Conservation (phyloP, 2,113 vertebrate genomes). For the Zosterops pallidus region DNA sequence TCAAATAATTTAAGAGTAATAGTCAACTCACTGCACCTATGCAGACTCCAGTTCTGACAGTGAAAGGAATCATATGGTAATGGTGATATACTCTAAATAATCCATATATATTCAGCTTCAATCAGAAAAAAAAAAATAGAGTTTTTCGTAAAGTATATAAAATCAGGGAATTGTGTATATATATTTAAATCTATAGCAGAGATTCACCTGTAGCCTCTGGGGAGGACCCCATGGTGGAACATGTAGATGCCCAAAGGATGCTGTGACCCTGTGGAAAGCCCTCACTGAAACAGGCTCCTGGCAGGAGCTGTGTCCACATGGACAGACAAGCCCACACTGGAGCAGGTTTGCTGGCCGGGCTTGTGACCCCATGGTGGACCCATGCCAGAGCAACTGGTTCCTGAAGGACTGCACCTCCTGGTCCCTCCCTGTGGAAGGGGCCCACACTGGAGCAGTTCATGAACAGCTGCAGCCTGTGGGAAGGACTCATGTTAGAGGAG, state of each 20-base stretch:
- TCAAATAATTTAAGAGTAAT: background rate
- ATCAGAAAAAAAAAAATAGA: background rate
- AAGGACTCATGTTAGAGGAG: background rate
- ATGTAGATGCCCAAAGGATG: background rate
- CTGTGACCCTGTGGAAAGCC: background rate
- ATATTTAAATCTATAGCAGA: background rate
- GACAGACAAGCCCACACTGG: background rate
- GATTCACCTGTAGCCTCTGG: background rate
- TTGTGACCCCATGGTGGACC: too few relatives aligned
- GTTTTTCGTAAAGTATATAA: background rate
- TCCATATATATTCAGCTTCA: background rate
- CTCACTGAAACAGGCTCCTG: background rate
- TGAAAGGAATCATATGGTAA: background rate
- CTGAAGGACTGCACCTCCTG: background rate
- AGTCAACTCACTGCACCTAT: background rate
- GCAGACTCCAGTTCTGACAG: background rate
- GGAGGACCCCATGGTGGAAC: background rate
- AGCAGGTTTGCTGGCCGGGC: background rate
- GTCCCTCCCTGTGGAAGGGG: background rate
- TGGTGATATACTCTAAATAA: background rate
- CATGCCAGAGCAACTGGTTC: fast-evolving
- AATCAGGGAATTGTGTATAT: background rate
- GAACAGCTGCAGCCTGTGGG: background rate
- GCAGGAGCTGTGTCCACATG: background rate
- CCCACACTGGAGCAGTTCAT: background rate